Percentiles rank a stretch among this genome's conserved stretches.
Conservation (phyloP, 1,140 invertebrate genomes). For the Drosophila setifemur region DNA sequence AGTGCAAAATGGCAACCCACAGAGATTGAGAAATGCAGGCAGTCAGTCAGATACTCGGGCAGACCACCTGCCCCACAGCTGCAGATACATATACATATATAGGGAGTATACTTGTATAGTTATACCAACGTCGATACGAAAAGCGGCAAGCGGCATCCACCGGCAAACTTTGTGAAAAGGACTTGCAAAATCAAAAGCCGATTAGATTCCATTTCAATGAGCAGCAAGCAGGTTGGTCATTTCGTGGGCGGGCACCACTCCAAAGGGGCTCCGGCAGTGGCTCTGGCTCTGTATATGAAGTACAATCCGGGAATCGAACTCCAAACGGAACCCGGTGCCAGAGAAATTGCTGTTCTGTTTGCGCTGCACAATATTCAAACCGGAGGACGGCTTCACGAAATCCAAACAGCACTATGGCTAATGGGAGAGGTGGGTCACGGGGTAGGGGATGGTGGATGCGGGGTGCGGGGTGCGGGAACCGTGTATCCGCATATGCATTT, state of each 20-base stretch:
- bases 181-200: constrained; percentile 80
- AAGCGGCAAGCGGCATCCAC: constrained; percentile 36
- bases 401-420: constrained; percentile 28
- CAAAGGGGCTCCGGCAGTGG: neutral
- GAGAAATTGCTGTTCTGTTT: constrained; percentile 52
- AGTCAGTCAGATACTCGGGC: constrained; percentile 28
- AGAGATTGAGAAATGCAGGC: neutral
- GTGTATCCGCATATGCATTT: constrained; percentile 21
- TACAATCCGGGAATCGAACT: constrained; percentile 16
- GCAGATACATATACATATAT: neutral
- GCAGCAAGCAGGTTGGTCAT: constrained; percentile 76
- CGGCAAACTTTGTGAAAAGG: constrained; percentile 73
- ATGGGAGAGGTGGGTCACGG: neutral
- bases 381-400: constrained; percentile 21
- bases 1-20: constrained; percentile 70
- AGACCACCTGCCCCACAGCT: neutral
- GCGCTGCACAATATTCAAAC: constrained; percentile 22
- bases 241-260: constrained; percentile 45
- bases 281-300: neutral
- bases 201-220: constrained; percentile 79
- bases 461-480: neutral
- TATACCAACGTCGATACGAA: constrained; percentile 43
- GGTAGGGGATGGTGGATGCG: neutral
- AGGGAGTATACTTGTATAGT: constrained; percentile 6
- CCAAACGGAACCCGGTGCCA: neutral